Percentiles rank a stretch among this genome's conserved stretches.
Evolutionary conservation across 2,888 invertebrate species (phyloP).

Genomic region (Cheilosia soror): DNA sequence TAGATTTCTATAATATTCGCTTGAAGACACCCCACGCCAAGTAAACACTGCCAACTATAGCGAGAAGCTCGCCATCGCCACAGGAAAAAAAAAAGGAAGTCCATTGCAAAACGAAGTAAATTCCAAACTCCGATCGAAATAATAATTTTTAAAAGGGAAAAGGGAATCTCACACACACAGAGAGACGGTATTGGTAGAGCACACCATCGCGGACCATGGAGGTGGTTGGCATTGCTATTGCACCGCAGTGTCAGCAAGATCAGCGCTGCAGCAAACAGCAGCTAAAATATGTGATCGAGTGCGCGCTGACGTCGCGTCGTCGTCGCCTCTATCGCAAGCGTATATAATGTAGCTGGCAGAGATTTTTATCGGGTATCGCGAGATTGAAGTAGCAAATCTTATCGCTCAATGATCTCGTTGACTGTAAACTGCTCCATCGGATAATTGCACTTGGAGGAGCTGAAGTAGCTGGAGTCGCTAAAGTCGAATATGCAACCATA

Average conservation of each 20-base stretch:
- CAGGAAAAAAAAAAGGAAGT: slow-evolving; percentile 14
- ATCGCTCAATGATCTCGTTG: slow-evolving; percentile 75
- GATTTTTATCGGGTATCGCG: slow-evolving; percentile 70
- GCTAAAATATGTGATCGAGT: slow-evolving; percentile 54
- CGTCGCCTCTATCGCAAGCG: slow-evolving; percentile 60
- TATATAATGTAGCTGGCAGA: slow-evolving; percentile 38
- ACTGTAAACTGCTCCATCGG: slow-evolving; percentile 74
- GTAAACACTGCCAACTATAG: neutral
- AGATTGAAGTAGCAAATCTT: slow-evolving; percentile 75
- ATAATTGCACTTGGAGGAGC: slow-evolving; percentile 58
- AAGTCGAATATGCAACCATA: slow-evolving; percentile 57
- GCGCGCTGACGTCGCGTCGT: slow-evolving; percentile 45
- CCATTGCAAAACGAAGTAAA: slow-evolving; percentile 58
- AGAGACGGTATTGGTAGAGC: slow-evolving; percentile 2
- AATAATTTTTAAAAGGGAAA: slow-evolving; percentile 47
- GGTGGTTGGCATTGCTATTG: slow-evolving; percentile 8
- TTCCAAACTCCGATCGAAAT: slow-evolving; percentile 51
- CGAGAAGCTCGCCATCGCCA: slow-evolving; percentile 1
- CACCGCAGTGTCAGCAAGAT: slow-evolving; percentile 22
- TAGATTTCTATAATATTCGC: slow-evolving; percentile 19
- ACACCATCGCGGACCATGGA: slow-evolving; percentile 5
- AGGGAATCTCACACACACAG: slow-evolving; percentile 28
- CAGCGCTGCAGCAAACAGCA: slow-evolving; percentile 12
- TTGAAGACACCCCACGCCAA: neutral
- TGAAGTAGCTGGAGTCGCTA: slow-evolving; percentile 28